Base-by-base conservation (phyloP, 2,797 vertebrate species). In the Chelon labrosus region DNA sequence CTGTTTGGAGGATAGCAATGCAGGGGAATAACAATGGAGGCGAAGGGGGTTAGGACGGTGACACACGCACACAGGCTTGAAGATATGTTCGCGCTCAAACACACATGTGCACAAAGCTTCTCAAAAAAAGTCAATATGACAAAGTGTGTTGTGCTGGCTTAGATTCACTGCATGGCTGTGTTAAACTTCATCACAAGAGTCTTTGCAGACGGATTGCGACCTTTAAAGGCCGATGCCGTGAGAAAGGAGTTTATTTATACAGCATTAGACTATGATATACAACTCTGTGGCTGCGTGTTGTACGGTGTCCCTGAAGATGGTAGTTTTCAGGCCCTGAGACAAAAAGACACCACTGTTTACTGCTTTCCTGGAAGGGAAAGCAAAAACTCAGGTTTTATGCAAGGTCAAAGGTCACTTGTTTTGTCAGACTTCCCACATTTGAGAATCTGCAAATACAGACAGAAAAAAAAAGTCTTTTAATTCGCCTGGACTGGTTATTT, bases 171-270 rank as follows among this genome's bases (percentile, higher is more conserved):
- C 72, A 19, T n/a, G 10, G 10, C 35, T 19, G 55, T 35, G 60
- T 79, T 83, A 27, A 70, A 75, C 9, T 70, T 62, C 83, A 72
- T 77, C 77, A 67, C 59, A 11, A 27, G 62, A 58, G 64, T 61
- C 65, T 65, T 73, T 81, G 56, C 31, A 70, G 73, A 67, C 27
- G 0, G 47, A 54, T 69, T 75, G 64, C 10, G 59, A 65, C 73
- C 80, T 85, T 82, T 86, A 80, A 81, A 84, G 68, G 62, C 68
- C 27, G 51, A 3, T 14, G 22, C 35, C 68, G 49, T 8, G 64
- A 65, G 70, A 87, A 73, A 71, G 12, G 65, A 74, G 62, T 86
- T 85, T 87, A 85, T 90, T 85, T 82, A 88, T 75, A 84, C 64
- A 69, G 35, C 52, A 54, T 64, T 14, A 69, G 76, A 73, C 57